A percentile compares a stretch with the other conserved stretches of the same genome.
Conservation (phyloP, 2,888 invertebrate genomes). For the Pachymerium ferrugineum region DNA sequence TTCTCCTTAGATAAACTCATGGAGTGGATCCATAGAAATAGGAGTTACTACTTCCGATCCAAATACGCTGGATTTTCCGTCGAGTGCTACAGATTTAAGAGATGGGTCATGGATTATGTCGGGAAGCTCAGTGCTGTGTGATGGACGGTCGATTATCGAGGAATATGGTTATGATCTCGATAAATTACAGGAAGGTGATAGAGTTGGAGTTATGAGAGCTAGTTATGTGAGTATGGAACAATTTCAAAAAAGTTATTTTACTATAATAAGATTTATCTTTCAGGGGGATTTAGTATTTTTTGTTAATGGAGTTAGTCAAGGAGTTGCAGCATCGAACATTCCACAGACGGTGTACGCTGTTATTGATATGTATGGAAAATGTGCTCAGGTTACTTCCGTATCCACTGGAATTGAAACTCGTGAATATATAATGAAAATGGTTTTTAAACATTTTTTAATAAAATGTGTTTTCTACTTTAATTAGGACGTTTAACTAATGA, state of each 20-base stretch:
- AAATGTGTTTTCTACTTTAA: slow-evolving; percentile 25
- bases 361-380: slow-evolving; percentile 76
- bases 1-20: slow-evolving; percentile 62
- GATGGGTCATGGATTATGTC: slow-evolving; percentile 88
- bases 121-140: slow-evolving; percentile 74
- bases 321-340: slow-evolving; percentile 72
- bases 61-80: slow-evolving; percentile 61
- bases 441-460: neutral
- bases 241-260: neutral
- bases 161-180: slow-evolving; percentile 81
- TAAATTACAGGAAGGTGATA: slow-evolving; percentile 72
- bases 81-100: slow-evolving; percentile 63
- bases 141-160: slow-evolving; percentile 74
- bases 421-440: slow-evolving; percentile 33
- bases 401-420: slow-evolving; percentile 39
- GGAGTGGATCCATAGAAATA: slow-evolving; percentile 71
- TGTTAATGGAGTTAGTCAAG: slow-evolving; percentile 82
- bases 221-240: slow-evolving; percentile 55
- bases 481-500: slow-evolving; percentile 44
- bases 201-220: slow-evolving; percentile 76
- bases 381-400: slow-evolving; percentile 66
- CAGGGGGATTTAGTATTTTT: slow-evolving; percentile 80
- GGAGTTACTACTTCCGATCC: slow-evolving; percentile 68
- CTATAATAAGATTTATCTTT: neutral
- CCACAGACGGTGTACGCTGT: slow-evolving; percentile 70